Base-by-base conservation (phyloP, 1,140 invertebrate species). In the Coenobita brevimanus region DNA sequence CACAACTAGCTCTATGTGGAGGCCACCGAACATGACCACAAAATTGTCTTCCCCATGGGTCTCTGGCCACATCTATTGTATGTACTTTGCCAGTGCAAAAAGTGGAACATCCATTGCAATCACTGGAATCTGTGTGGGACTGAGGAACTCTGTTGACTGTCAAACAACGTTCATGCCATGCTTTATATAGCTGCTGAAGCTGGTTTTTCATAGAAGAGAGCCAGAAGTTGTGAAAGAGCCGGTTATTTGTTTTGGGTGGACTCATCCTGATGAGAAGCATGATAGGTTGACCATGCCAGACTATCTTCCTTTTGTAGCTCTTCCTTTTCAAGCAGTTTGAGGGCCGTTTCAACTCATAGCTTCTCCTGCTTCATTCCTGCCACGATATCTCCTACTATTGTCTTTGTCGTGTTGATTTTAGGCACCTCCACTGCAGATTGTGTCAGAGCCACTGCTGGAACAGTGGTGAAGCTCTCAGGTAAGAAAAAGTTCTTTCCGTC, bases 221-320 rank as follows among this genome's bases (percentile, higher is more conserved):
- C 46, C 21, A 60, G 54, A 54, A 80, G 78, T 36, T 80, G 50
- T 30, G n/a, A 60, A 33, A 80, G 46, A 60, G 27, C 78, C 36
- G 4, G 6, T 50, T 50, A n/a, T n/a, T n/a, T n/a, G n/a, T n/a
- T n/a, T 50, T 6, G 78, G 46, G 46, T 6, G 43, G 50, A 57
- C 8, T 80, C 78, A 60, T 80, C 54, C 27, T 80, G 50, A 13
- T 80, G 78, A 80, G 78, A 80, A 13, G 78, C 27, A 62, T 80
- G 78, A 21, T 60, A 80, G 43, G 46, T 50, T 30, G 75, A 57
- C 78, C 78, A 80, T 57, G 57, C 78, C 46, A 80, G 3, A 80
- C n/a, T 57, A 13, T 80, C 78, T 60, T 50, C 78, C n/a, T 80
- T 80, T 30, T 80, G 4, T 36, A 80, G 50, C 30, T 80, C 46